Evolutionary conservation across 2,113 vertebrate species (phyloP).

Genomic region (Ochotona princeps): DNA sequence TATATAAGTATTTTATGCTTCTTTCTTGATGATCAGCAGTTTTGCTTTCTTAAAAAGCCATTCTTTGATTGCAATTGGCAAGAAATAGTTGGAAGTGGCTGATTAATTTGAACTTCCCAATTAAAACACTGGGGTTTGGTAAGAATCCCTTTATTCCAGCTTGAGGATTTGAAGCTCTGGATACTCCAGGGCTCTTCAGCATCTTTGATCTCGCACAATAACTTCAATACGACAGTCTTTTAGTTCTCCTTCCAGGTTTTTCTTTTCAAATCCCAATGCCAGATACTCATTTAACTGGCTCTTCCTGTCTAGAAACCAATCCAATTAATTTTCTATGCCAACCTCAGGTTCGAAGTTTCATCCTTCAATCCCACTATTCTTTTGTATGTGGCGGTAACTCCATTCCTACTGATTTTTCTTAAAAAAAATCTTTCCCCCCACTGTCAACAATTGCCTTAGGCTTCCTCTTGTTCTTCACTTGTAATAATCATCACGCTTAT

Average conservation of each 20-base stretch:
- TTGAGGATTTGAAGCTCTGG: conserved; percentile 15
- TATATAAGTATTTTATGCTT: conserved; percentile 21
- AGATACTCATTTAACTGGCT: conserved; percentile 58
- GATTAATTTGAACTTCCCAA: conserved; percentile 54
- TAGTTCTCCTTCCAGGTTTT: background rate
- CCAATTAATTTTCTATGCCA: conserved; percentile 60
- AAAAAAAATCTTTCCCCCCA: background rate
- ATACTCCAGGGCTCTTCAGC: background rate
- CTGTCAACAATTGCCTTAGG: background rate
- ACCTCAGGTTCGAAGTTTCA: conserved; percentile 42
- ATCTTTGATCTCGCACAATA: conserved; percentile 54
- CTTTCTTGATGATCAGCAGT: conserved; percentile 56
- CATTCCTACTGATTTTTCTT: background rate
- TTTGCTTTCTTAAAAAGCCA: conserved; percentile 62
- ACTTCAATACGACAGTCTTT: conserved; percentile 49
- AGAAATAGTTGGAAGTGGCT: conserved; percentile 43
- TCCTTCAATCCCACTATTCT: conserved; percentile 43
- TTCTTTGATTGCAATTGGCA: conserved; percentile 57
- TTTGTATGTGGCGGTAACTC: conserved; percentile 4
- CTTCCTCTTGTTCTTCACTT: conserved; percentile 46
- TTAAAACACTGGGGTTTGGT: conserved; percentile 49
- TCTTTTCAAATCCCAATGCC: background rate
- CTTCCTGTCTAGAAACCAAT: conserved; percentile 50
- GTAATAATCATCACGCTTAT: background rate
- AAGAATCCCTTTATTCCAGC: background rate